phyloP scores from a whole-genome alignment of 2,888 invertebrate genomes.

The Idaea biselata region DNA sequence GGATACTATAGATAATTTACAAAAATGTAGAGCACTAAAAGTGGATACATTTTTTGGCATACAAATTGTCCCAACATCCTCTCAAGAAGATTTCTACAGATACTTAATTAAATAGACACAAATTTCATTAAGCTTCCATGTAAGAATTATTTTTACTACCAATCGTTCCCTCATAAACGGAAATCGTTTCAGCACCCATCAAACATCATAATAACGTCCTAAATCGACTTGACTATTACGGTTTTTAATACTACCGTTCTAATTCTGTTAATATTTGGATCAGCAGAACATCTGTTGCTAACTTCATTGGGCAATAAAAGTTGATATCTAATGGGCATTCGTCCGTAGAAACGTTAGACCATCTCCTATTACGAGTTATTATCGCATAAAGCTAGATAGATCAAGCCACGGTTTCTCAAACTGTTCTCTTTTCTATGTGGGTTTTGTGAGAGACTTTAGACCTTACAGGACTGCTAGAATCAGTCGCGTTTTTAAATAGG shows the following conservation, averaged over 20 bases:
- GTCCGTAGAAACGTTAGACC: conserved; percentile 5
- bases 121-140: neutral
- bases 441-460: neutral
- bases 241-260: conserved; percentile 3
- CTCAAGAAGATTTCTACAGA: neutral
- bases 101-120: neutral
- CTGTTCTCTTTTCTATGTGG: neutral
- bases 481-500: no score
- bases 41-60: no score
- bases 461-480: no score
- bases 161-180: neutral
- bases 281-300: neutral
- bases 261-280: conserved; percentile 2
- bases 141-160: neutral
- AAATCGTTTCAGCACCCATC: neutral
- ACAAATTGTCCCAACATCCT: no score
- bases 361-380: conserved; percentile 19
- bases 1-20: no score
- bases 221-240: conserved; percentile 1
- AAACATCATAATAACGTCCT: neutral
- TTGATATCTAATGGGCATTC: neutral
- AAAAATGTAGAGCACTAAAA: no score
- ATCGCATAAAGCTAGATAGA: conserved; percentile 10
- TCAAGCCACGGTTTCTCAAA: neutral
- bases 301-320: conserved; percentile 12